Evolutionary conservation across 2,113 vertebrate genomes (phyloP).

Genomic region (Benitochromis conjunctus): DNA sequence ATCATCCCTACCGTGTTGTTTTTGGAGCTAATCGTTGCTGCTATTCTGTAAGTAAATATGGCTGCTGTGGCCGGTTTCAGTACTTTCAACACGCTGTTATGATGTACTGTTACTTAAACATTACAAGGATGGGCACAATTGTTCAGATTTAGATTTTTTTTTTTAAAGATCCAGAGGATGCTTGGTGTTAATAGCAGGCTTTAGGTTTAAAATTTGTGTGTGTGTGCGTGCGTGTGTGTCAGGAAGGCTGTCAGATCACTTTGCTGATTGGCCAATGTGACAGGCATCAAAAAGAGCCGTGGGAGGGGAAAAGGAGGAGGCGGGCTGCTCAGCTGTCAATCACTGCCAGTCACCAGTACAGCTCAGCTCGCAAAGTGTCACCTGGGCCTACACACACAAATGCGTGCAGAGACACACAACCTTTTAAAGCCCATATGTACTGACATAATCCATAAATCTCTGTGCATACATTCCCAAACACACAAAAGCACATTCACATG

Average conservation of each 20-base stretch:
- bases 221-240: not conserved
- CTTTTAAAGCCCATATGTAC: not conserved
- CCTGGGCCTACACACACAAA: slow-evolving; percentile 42
- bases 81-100: not conserved
- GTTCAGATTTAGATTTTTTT: not conserved
- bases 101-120: not conserved
- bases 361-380: slow-evolving; percentile 69
- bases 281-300: slow-evolving; percentile 70
- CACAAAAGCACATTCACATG: slow-evolving; percentile 3
- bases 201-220: not conserved
- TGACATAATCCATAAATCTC: slow-evolving; percentile 52
- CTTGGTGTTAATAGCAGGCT: not conserved
- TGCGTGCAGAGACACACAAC: not conserved
- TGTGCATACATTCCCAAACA: slow-evolving; percentile 5
- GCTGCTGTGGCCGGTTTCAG: not conserved
- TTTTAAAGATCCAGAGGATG: not conserved
- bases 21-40: slow-evolving; percentile 64
- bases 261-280: slow-evolving; percentile 79
- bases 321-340: slow-evolving; percentile 80
- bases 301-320: slow-evolving; percentile 70
- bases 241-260: slow-evolving; percentile 69
- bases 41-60: slow-evolving; percentile 74
- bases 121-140: not conserved
- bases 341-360: slow-evolving; percentile 60
- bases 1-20: slow-evolving; percentile 36